Conservation (phyloP, 2,888 invertebrate genomes). For the Heteropelma amictum region DNA sequence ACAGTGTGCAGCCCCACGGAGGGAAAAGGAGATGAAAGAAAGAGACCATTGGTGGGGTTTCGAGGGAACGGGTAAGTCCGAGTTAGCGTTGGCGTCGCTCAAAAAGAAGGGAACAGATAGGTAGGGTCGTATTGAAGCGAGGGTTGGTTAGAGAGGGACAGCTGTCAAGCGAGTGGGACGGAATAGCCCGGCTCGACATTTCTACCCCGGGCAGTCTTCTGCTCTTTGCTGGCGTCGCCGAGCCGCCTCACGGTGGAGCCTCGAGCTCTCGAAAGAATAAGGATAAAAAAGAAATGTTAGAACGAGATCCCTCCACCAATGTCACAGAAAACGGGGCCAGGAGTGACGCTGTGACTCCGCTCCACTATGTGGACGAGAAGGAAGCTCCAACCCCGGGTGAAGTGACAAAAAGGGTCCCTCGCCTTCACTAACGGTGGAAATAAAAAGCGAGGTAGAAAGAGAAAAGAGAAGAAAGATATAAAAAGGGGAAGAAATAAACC, state of each 20-base stretch:
- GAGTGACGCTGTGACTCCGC: conserved; percentile 62
- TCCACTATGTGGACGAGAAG: conserved; percentile 39
- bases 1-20: background rate
- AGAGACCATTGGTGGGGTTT: conserved; percentile 33
- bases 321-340: conserved; percentile 70
- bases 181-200: conserved; percentile 15
- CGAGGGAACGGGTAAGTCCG: conserved; percentile 40
- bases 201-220: conserved; percentile 30
- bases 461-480: conserved; percentile 38
- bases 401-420: conserved; percentile 40
- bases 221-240: conserved; percentile 47
- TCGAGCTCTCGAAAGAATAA: conserved; percentile 61
- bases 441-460: conserved; percentile 30
- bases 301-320: conserved; percentile 62
- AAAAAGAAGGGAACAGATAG: conserved; percentile 32
- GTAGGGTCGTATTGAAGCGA: background rate
- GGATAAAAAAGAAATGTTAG: conserved; percentile 15
- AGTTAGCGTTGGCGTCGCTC: conserved; percentile 41
- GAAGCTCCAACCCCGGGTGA: conserved; percentile 45
- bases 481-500: conserved; percentile 59
- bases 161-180: conserved; percentile 25
- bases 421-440: conserved; percentile 20
- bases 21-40: background rate
- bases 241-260: conserved; percentile 49
- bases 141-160: background rate